A percentile compares a stretch with the other conserved stretches of the same genome.
phyloP scores from a whole-genome alignment of 2,797 vertebrate genomes.

The Diplodus puntazzo region DNA sequence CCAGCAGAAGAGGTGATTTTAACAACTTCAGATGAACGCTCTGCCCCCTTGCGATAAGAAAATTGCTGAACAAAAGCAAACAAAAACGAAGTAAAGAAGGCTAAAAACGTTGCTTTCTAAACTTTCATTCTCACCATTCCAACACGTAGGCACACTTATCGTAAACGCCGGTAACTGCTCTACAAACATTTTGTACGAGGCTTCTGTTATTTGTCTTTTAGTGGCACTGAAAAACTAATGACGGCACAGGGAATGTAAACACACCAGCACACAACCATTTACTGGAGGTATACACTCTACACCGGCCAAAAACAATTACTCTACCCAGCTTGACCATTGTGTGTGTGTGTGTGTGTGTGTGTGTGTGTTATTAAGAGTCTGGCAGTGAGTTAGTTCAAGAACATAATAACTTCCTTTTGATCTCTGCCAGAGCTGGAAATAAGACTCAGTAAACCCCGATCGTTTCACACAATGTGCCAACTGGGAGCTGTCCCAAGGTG shows the following conservation, averaged over 20 bases:
- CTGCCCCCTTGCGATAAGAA: too few species aligned
- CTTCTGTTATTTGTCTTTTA: slow-evolving; percentile 28
- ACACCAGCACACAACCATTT: slow-evolving; percentile 22
- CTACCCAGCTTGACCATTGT: slow-evolving; percentile 22
- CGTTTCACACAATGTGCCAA: slow-evolving; percentile 53
- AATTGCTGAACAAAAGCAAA: background rate
- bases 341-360: slow-evolving; percentile 26
- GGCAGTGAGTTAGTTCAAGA: slow-evolving; percentile 42
- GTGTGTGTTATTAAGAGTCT: slow-evolving; percentile 30
- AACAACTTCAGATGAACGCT: background rate
- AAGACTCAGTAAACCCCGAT: slow-evolving; percentile 57
- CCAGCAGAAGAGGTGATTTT: too few species aligned
- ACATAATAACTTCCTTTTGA: slow-evolving; percentile 64
- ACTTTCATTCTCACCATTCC: background rate
- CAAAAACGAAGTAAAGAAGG: background rate
- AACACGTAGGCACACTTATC: background rate
- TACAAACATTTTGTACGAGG: slow-evolving; percentile 15
- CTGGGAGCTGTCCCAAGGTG: slow-evolving; percentile 39
- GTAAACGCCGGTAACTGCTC: slow-evolving; percentile 12
- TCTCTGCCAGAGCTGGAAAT: slow-evolving; percentile 61
- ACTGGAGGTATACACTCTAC: slow-evolving; percentile 34
- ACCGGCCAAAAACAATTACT: slow-evolving; percentile 56
- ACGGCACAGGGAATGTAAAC: slow-evolving; percentile 39
- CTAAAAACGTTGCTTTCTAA: background rate
- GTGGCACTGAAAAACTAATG: slow-evolving; percentile 15